A percentile compares a stretch with the other conserved stretches of the same genome.
phyloP scores from a whole-genome alignment of 2,113 vertebrate species.

The Arizona elegans region DNA sequence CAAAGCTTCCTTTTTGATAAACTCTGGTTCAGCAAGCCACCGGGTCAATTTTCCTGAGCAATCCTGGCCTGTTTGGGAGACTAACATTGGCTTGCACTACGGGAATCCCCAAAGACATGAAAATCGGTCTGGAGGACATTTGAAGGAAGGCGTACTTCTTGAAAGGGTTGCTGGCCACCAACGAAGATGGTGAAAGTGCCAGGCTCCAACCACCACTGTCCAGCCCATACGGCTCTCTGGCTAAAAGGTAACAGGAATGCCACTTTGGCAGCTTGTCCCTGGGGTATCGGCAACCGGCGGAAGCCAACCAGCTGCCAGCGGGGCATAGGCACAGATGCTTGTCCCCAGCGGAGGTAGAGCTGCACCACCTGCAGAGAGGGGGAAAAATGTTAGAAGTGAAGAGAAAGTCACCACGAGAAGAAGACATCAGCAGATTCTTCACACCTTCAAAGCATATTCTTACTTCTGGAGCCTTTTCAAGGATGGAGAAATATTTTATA shows the following conservation, averaged over 20 bases:
- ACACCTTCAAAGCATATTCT: not conserved
- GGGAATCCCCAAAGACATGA: not conserved
- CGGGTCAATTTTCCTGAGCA: not conserved
- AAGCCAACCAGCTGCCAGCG: slow-evolving; percentile 68
- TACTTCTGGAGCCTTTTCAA: not conserved
- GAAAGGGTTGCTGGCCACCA: slow-evolving; percentile 58
- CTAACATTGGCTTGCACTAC: slow-evolving; percentile 40
- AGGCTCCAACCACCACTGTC: slow-evolving; percentile 50
- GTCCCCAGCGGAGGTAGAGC: slow-evolving; percentile 66
- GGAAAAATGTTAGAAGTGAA: fast-evolving
- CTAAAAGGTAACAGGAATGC: slow-evolving; percentile 31
- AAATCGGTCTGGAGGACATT: slow-evolving; percentile 41
- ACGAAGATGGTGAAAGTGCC: slow-evolving; percentile 62
- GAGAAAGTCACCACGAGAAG: not conserved
- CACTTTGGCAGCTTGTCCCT: slow-evolving; percentile 31
- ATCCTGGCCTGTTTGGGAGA: fast-evolving
- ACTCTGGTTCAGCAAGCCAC: not conserved
- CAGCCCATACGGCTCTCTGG: slow-evolving; percentile 57
- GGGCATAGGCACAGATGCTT: slow-evolving; percentile 45
- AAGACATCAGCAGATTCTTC: not conserved
- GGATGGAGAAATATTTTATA: not conserved
- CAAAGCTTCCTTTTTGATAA: too few species aligned
- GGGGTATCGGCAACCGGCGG: not conserved
- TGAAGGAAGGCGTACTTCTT: slow-evolving; percentile 8
- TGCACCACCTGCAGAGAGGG: slow-evolving; percentile 58